Percentiles rank a stretch among this genome's conserved stretches.
phyloP scores from a whole-genome alignment of 2,113 vertebrate species.

The Ochotona princeps region DNA sequence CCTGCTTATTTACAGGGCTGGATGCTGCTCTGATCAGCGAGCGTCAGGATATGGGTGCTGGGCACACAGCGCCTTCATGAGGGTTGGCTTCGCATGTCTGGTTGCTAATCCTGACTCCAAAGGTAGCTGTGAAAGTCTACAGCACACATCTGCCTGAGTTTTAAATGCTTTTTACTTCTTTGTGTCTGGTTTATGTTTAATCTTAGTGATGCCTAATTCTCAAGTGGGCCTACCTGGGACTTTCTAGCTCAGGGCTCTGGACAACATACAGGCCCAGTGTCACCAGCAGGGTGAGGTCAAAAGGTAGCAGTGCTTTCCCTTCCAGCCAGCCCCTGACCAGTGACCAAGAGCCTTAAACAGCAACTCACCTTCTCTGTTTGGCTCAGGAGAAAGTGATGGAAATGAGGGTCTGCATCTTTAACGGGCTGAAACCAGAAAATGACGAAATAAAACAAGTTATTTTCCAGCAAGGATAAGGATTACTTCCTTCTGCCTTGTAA shows the following conservation, averaged over 20 bases:
- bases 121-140: not conserved
- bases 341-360: not conserved
- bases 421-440: conserved; percentile 92
- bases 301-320: not conserved
- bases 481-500: not conserved
- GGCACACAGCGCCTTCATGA: not conserved
- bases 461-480: not conserved
- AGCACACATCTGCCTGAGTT: not conserved
- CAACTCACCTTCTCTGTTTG: conserved; percentile 97
- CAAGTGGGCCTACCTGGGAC: not conserved
- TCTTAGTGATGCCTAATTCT: not conserved
- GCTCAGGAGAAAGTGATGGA: conserved; percentile 98
- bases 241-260: not conserved
- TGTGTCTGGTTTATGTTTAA: not conserved
- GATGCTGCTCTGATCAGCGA: not conserved
- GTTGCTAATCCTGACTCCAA: not conserved
- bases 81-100: not conserved
- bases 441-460: not conserved
- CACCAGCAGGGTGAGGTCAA: not conserved
- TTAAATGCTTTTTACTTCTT: not conserved
- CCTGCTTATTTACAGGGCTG: not conserved
- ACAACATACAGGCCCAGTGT: not conserved
- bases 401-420: conserved; percentile 96
- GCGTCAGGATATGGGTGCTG: no score
- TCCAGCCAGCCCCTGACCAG: not conserved